Base-by-base conservation (phyloP, 2,113 vertebrate genomes). In the Dissostichus mawsoni region DNA sequence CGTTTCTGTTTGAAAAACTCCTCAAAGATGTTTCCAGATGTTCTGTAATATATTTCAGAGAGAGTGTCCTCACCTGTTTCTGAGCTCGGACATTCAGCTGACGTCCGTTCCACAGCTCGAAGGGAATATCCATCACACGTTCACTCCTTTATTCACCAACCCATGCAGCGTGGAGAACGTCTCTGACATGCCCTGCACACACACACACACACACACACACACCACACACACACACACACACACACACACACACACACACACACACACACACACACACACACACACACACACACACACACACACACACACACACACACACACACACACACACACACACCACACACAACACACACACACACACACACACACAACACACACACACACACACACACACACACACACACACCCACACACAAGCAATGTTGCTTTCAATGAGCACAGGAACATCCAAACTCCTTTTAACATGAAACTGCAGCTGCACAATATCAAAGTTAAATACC, bases 71-170 rank as follows among this genome's bases (percentile, higher is more conserved):
- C 62, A 99, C 98, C 97, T 99, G 97, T 80, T 99, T 99, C 87
- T 99, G 75, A 99, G 96, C 90, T 99, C 98, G 0, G 98, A 95
- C 52, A 99, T 83, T 99, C 98, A 0, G 98, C 98, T 0, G 98
- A 99, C 0, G 98, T 99, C 93, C 98, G 0, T 99, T 99, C 98
- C 98, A 99, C 69, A 99, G 94, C 91, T 99, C 98, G 0, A 96
- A 99, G 25, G 98, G 98, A 62, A 99, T 99, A 76, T 99, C 98
- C 98, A 99, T 99, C 88, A 99, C 98, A 99, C 98, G 83, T 99
- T 99, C 83, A 99, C 98, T 0, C 98, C 98, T 87, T 99, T 99
- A 70, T 97, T 96, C 29, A 99, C 98, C 87, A 99, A 87, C 67
- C 97, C 97, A 67, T 99, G 98, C 0, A 99, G 94, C 0, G 98